phyloP scores from a whole-genome alignment of 2,797 vertebrate genomes.

The Labroides dimidiatus region DNA sequence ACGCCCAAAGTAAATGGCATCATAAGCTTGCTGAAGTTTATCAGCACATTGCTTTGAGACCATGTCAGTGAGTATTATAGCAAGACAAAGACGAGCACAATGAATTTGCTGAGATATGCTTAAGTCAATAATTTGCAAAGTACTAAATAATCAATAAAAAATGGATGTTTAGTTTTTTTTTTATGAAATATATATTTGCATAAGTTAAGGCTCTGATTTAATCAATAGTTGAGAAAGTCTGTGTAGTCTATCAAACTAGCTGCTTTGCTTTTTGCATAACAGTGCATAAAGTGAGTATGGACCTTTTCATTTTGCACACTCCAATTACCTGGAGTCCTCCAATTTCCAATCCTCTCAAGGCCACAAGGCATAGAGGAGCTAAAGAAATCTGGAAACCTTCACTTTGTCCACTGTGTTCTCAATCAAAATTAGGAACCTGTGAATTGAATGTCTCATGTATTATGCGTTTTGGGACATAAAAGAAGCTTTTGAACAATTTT shows the following conservation, averaged over 20 bases:
- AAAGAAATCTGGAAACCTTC: conserved; percentile 11
- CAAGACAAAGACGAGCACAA: neutral
- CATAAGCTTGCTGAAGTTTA: neutral
- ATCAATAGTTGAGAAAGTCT: neutral
- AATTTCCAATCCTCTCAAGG: conserved; percentile 7
- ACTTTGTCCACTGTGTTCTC: conserved; percentile 12
- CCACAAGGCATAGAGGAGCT: neutral
- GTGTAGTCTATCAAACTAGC: neutral
- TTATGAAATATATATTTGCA: conserved; percentile 17
- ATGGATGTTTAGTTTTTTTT: neutral
- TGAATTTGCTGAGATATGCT: neutral
- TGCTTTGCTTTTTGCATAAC: conserved; percentile 10
- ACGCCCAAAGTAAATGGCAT: neutral
- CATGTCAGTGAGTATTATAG: neutral
- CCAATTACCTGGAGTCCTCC: conserved; percentile 4
- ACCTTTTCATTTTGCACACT: conserved; percentile 2
- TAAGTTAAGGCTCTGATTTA: conserved; percentile 4
- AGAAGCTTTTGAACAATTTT: conserved; percentile 15
- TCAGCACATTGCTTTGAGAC: neutral
- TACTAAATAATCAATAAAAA: neutral
- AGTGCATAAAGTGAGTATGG: conserved; percentile 2
- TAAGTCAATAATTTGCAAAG: too few species aligned
- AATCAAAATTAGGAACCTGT: conserved; percentile 22
- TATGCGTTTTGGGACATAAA: conserved; percentile 15
- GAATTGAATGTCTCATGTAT: conserved; percentile 15